phyloP scores from a whole-genome alignment of 1,140 invertebrate genomes.

The Microplitis demolitor region DNA sequence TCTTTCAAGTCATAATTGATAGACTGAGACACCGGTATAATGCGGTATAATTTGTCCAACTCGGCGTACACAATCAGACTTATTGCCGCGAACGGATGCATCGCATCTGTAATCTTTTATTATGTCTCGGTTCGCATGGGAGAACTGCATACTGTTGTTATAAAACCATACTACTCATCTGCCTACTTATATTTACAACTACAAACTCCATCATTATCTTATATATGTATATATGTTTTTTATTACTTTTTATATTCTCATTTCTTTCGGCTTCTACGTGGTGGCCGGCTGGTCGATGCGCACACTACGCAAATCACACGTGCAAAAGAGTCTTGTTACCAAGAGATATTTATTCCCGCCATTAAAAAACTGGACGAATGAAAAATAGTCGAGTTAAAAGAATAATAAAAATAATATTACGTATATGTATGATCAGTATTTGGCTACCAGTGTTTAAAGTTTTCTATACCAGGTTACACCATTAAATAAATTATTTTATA shows the following conservation, averaged over 20 bases:
- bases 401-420: constrained; percentile 35
- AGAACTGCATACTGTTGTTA: constrained; percentile 2
- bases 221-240: constrained; percentile 1
- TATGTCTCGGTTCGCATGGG: constrained; percentile 37
- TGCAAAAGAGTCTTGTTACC: constrained; percentile 60
- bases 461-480: background rate
- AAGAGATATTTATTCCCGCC: constrained; percentile 59
- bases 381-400: constrained; percentile 56
- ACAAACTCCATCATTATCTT: too few relatives aligned
- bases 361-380: constrained; percentile 61
- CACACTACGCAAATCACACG: background rate
- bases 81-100: constrained; percentile 60
- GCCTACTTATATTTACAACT: background rate
- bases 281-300: constrained; percentile 15
- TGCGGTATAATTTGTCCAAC: constrained; percentile 59
- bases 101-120: constrained; percentile 59
- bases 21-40: constrained; percentile 56
- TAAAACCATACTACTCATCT: too few relatives aligned
- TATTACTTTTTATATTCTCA: background rate
- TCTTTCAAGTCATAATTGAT: constrained; percentile 51
- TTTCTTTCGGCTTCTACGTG: background rate
- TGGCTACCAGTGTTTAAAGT: background rate
- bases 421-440: background rate
- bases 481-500: constrained; percentile 4
- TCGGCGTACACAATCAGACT: constrained; percentile 58